Percentiles rank a stretch among this genome's conserved stretches.
Evolutionary conservation across 2,888 invertebrate species (phyloP).

Genomic region (Gymnoscelis rufifasciata): DNA sequence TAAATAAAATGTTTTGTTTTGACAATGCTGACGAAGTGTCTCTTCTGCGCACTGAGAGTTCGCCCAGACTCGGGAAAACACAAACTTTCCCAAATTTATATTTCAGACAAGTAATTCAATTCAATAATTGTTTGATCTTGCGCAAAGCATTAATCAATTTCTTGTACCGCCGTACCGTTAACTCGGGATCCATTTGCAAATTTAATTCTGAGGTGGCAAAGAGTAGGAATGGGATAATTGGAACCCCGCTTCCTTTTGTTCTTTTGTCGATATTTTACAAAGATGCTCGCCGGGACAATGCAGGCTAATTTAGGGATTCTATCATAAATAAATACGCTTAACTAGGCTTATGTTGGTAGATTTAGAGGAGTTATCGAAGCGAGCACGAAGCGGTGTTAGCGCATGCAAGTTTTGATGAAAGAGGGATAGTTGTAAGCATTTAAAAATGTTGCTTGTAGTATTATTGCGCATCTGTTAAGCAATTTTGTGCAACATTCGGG

Average conservation of each 20-base stretch:
- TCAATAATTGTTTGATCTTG: slow-evolving; percentile 65
- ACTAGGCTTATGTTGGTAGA: background rate
- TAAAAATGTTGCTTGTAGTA: too few species aligned
- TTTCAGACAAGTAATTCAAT: slow-evolving; percentile 57
- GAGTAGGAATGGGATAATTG: slow-evolving; percentile 30
- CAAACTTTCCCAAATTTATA: slow-evolving; percentile 25
- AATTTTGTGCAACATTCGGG: too few species aligned
- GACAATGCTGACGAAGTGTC: too few species aligned
- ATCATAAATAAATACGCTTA: background rate
- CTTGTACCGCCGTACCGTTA: slow-evolving; percentile 59
- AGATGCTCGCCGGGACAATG: background rate
- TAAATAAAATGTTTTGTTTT: too few species aligned
- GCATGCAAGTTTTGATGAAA: too few species aligned
- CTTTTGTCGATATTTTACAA: background rate
- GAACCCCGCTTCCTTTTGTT: slow-evolving; percentile 2
- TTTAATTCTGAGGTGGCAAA: slow-evolving; percentile 52
- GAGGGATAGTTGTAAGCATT: too few species aligned
- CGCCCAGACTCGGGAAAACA: slow-evolving; percentile 11
- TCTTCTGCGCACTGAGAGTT: background rate
- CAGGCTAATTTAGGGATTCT: background rate
- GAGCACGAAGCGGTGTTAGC: too few species aligned
- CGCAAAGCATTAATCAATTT: slow-evolving; percentile 67
- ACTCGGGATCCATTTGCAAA: slow-evolving; percentile 67
- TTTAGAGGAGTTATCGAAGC: too few species aligned
- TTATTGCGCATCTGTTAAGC: too few species aligned